Base-by-base conservation (phyloP, 2,797 vertebrate species). In the Botia almorhae region DNA sequence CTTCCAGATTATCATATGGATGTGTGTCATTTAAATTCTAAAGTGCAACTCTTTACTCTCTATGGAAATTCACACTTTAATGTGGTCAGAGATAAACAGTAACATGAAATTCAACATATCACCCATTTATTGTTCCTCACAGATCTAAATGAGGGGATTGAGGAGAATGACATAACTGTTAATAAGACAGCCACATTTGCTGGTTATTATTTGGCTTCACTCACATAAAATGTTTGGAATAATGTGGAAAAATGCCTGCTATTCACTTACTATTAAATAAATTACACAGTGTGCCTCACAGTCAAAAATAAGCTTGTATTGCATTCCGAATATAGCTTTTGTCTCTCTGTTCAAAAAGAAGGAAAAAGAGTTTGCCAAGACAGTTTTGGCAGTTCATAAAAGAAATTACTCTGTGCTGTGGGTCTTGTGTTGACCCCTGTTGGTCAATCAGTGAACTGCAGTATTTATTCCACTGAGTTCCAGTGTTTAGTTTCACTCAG, bases 351-450 rank as follows among this genome's bases (percentile, higher is more conserved):
- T 63, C 6, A 63, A 53, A 63, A 7, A 39, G n/a, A 51, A 51
- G 10, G 39, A 3, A 46, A 36, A 64, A 21, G 12, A n/a, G 60
- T 56, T 21, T 67, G 7, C 16, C 26, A 8, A 69, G 48, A 39
- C 6, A 17, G 16, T 63, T 36, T 67, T 29, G 17, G 33, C 60
- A 61, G 55, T 36, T 65, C 13, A 51, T 33, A 4, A 68, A 56
- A 16, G n/a, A 11, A 65, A 10, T 21, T 26, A 63, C 26, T 72
- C 19, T 61, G 53, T 55, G 53, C 19, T 48, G 16, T 70, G 51
- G 23, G 65, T 68, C 81, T 79, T 68, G 39, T 73, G 61, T 55
- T 87, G 87, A 81, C 88, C 86, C 81, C 84, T 83, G 70, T 87
- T 85, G 88, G 84, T 46, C 80, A 77, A 48, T 60, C 10, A 70